A percentile compares a stretch with the other conserved stretches of the same genome.
Conservation (phyloP, 2,888 invertebrate species). For the Scaptomyza flava region DNA sequence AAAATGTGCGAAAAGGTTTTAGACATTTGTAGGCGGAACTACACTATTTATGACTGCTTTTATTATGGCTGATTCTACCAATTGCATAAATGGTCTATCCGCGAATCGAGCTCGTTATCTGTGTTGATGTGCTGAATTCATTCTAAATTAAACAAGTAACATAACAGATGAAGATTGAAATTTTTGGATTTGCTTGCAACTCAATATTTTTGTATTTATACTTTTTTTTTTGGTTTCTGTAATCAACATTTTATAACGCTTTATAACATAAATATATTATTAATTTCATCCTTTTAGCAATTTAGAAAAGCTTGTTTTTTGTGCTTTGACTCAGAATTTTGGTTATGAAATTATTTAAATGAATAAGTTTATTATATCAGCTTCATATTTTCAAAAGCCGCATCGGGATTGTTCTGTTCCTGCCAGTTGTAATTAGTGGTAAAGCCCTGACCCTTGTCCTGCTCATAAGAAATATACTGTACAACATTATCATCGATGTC, state of each 20-base stretch:
- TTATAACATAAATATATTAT: too few species aligned
- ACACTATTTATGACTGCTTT: conserved; percentile 39
- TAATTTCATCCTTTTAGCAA: neutral
- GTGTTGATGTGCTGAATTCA: too few species aligned
- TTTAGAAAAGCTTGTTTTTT: neutral
- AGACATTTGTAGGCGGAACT: conserved; percentile 40
- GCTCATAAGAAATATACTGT: neutral
- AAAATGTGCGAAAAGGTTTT: conserved; percentile 62
- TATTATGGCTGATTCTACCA: neutral
- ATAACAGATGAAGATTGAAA: neutral
- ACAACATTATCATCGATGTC: neutral
- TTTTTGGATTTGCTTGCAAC: neutral
- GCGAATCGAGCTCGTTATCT: too few species aligned
- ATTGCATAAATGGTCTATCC: neutral
- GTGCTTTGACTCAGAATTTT: conserved; percentile 3
- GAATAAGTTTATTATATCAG: conserved; percentile 2
- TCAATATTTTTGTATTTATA: neutral
- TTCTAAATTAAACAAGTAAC: too few species aligned
- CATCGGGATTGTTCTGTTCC: conserved; percentile 6
- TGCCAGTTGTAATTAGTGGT: conserved; percentile 28
- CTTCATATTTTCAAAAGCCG: conserved; percentile 19
- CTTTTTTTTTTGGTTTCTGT: neutral
- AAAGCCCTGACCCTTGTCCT: neutral
- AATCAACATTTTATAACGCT: neutral
- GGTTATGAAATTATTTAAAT: neutral